Evolutionary conservation across 2,797 vertebrate species (phyloP), one percentile per base, ranked within the genome.

Genomic region (Muscicapa striata): DNA sequence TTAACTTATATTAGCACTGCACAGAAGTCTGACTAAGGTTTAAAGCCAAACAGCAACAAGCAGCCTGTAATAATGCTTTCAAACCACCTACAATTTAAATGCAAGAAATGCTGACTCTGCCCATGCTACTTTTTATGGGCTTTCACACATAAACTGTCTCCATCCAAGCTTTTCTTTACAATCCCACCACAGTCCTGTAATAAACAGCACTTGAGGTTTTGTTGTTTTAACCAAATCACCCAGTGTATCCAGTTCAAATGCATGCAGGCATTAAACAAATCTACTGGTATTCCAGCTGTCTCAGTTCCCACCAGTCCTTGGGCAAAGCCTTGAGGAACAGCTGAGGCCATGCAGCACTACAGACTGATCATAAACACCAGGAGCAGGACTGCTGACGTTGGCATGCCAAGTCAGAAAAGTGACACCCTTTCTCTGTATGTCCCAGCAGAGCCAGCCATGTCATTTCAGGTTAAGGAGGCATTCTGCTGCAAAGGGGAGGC

Each of bases 1-100:
- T 67, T 48, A 75, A 78, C 72, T 89, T 54, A 41, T 57, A 72
- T 34, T 86, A 85, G 69, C 15, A 49, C 11, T n/a, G 26, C 55
- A 49, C 9, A 7, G 8, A 87, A 61, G 27, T 46, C 62, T 68
- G 49, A 87, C 16, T 20, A 43, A 78, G 8, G 32, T 78, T 84
- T 87, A 72, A 92, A 85, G 48, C 68, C 62, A 93, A 87, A 72
- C 0, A 92, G 68, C 51, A 80, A 82, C 0, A 2, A 73, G 36
- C 8, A 89, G 43, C 13, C 70, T 82, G 43, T 52, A 84, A 84
- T 48, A 69, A 69, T 3, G 4, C 55, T 87, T 90, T 63, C 63
- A 90, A 92, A 27, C 32, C 45, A 90, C 52, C 85, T 89, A 82
- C 51, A 86, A 88, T 81, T 95, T 79, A 86, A 90, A 91, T 16